Evolutionary conservation across 1,140 invertebrate genomes (phyloP), one percentile per base, ranked within the genome.

Genomic region (Diorhabda carinulata): DNA sequence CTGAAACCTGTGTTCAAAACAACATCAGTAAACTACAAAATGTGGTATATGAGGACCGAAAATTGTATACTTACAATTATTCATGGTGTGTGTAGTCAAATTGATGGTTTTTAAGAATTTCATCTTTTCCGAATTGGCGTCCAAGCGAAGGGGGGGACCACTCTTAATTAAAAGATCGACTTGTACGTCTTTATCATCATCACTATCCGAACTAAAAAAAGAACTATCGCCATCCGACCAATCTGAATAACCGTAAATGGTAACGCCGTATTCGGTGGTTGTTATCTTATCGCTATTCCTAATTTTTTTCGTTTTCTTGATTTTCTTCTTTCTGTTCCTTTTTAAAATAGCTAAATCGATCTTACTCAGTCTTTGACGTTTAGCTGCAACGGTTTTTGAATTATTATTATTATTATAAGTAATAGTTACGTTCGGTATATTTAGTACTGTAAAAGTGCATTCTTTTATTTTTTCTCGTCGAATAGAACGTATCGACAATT

Each of bases 301-400:
- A 4, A 25, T 0, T 60, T 59, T 59, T n/a, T 60, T 61, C n/a
- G 7, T 65, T 60, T 40, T 56, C 64, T 52, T 57, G 10, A 47
- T 44, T 61, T 61, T 43, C 61, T 71, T 68, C n/a, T 67, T 56
- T 5, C 68, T 42, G 63, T 75, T 75, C 25, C 72, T 69, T 64
- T 64, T 71, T 9, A 74, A 70, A 9, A 72, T 75, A 10, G 78
- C 78, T 40, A 78, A 61, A 72, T 80, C 79, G n/a, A 80, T 73
- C 70, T 79, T 79, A 65, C 78, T 80, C 42, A 79, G 44, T 69
- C 76, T 79, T 43, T 69, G 74, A 43, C 67, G 72, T 66, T 76
- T 75, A 9, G 69, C 47, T 44, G 73, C 68, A 9, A 75, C 68
- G 61, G 66, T 52, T 56, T 73, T 70, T 5, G 69, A 69, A 62